Evolutionary conservation across 2,888 invertebrate species (phyloP), one percentile per base, ranked within the genome.

Genomic region (Formica aserva): DNA sequence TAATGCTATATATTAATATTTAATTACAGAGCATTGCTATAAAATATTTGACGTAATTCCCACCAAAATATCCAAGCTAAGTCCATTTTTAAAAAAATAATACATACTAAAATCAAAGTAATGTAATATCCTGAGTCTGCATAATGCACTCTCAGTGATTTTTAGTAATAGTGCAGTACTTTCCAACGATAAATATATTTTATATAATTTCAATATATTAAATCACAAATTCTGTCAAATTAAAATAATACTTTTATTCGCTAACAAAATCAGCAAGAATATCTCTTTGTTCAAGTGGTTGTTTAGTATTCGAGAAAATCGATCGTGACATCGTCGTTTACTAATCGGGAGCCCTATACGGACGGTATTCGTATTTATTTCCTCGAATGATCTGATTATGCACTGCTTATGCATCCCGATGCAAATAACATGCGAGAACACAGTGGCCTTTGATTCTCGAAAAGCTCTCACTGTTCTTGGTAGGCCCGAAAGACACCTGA

Each of bases 381-480:
- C 80, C 67, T 63, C 80, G 72, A 86, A 52, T 83, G 83, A 82
- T 78, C 90, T 86, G 88, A 86, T 90, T 90, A 89, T 90, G 86
- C 85, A 81, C 85, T 78, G 83, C 86, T 87, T 88, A 88, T 89
- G 86, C 89, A 83, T 86, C 88, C 83, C 82, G 86, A 88, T 77
- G 89, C 45, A 88, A 88, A 84, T 82, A 88, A 82, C 85, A 89
- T 84, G 87, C 87, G 83, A 87, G 88, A 89, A 89, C 90, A 89
- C 85, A 84, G 84, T 76, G 86, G 85, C 86, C 89, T 89, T 89
- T 89, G 88, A 89, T 89, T 85, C 85, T 72, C 84, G 55, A 89
- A 85, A 87, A 87, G 82, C 83, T 71, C 85, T 83, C 45, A 84
- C 74, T 63, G 78, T 48, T 82, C 76, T 71, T 71, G 85, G 83